phyloP scores from a whole-genome alignment of 2,888 invertebrate genomes.

The Tetranychus truncatus region DNA sequence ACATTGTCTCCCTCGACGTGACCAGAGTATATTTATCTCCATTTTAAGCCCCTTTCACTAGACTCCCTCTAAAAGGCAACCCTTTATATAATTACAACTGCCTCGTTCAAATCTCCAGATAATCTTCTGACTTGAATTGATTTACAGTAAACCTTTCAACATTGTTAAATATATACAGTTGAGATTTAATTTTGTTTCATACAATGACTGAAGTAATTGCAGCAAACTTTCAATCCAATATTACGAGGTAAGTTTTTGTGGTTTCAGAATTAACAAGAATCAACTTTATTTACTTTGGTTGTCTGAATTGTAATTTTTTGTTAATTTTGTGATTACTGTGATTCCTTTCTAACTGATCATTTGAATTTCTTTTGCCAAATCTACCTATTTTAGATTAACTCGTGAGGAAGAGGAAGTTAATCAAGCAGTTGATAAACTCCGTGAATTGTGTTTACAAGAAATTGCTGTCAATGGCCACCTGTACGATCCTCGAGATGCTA shows the following conservation, averaged over 20 bases:
- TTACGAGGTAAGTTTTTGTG: not conserved
- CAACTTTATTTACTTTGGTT: no score
- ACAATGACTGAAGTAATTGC: not conserved
- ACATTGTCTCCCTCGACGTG: not conserved
- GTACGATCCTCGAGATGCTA: not conserved
- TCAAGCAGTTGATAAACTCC: not conserved
- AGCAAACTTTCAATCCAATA: not conserved
- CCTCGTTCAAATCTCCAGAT: no score
- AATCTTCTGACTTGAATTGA: no score
- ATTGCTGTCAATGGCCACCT: not conserved
- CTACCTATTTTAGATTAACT: not conserved
- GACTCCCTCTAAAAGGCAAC: no score
- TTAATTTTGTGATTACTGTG: not conserved
- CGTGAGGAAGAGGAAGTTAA: not conserved
- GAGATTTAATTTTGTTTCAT: no score
- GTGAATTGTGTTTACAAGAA: conserved; percentile 1
- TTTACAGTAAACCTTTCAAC: no score
- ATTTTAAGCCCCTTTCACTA: no score
- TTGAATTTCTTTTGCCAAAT: not conserved
- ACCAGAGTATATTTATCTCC: no score
- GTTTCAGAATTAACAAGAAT: not conserved
- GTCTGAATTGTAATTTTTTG: not conserved
- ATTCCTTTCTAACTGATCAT: not conserved
- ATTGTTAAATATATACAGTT: no score
- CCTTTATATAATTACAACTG: no score